Evolutionary conservation across 2,888 invertebrate species (phyloP).

Genomic region (Camptogramma bilineatum): DNA sequence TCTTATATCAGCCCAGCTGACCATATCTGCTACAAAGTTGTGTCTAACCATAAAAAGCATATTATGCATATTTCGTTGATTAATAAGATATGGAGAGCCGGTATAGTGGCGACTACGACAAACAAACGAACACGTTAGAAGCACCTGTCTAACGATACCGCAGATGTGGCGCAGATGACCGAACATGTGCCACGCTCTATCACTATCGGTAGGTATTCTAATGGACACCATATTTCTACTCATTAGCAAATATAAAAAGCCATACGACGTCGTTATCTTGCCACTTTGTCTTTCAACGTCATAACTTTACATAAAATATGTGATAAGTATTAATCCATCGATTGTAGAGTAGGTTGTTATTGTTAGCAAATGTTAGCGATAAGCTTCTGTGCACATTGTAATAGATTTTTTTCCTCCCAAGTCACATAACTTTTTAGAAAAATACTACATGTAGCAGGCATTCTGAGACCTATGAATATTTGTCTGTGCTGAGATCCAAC

Average conservation of each 20-base stretch:
- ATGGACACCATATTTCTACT: slow-evolving; percentile 48
- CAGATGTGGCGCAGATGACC: slow-evolving; percentile 67
- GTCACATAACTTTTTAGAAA: not conserved
- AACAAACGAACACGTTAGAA: slow-evolving; percentile 60
- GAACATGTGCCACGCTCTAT: slow-evolving; percentile 51
- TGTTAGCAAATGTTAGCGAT: slow-evolving; percentile 23
- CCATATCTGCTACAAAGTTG: slow-evolving; percentile 2
- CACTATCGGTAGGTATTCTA: slow-evolving; percentile 52
- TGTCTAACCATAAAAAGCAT: slow-evolving; percentile 4
- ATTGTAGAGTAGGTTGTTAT: slow-evolving; percentile 18
- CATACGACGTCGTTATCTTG: slow-evolving; percentile 50
- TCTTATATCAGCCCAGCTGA: slow-evolving; percentile 4
- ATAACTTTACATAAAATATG: slow-evolving; percentile 39
- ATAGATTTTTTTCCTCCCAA: slow-evolving; percentile 11
- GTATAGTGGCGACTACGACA: slow-evolving; percentile 31
- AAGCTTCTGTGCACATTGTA: slow-evolving; percentile 13
- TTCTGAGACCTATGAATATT: not conserved
- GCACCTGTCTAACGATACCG: slow-evolving; percentile 76
- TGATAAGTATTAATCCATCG: slow-evolving; percentile 30
- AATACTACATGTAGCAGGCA: not conserved
- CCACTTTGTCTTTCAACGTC: slow-evolving; percentile 40
- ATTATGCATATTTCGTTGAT: slow-evolving; percentile 12
- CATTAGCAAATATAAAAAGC: slow-evolving; percentile 50
- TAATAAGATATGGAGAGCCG: slow-evolving; percentile 25
- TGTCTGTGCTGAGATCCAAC: slow-evolving; percentile 2